These are phyloP conservation scores for Trachelus iudaicus DNA, from an alignment of 2,888 invertebrate species.

Conservation along the genomic window DNA sequence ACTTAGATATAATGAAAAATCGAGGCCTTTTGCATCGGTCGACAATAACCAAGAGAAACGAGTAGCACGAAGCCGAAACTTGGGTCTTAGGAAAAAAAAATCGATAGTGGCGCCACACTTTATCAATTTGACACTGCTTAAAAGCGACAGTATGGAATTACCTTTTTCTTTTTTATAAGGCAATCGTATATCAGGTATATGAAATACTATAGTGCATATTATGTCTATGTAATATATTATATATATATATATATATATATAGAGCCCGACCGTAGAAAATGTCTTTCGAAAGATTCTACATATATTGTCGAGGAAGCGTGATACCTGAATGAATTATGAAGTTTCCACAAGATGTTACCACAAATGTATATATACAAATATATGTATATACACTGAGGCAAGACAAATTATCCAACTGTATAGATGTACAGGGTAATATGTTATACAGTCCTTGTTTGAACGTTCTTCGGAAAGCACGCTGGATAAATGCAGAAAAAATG, in stretches of 20 bases:
- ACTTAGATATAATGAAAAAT: neutral
- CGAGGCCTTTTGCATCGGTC: neutral
- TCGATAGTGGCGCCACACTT: neutral
- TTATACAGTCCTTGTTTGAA: neutral
- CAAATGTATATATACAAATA: too few relatives aligned
- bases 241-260: too few relatives aligned
- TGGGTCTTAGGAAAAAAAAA: neutral
- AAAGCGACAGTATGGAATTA: neutral
- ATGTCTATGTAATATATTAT: too few relatives aligned
- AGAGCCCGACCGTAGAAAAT: too few relatives aligned
- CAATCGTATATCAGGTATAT: neutral
- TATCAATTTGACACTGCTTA: neutral
- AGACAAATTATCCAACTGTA: neutral
- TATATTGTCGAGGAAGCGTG: too few relatives aligned
- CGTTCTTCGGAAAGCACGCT: too few relatives aligned
- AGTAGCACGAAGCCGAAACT: neutral
- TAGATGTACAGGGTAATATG: neutral
- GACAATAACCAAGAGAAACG: neutral
- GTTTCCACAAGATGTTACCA: too few relatives aligned
- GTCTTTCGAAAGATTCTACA: too few relatives aligned
- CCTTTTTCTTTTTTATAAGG: neutral
- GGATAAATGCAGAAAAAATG: too few relatives aligned
- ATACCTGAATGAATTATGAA: too few relatives aligned
- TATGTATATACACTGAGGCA: too few relatives aligned
- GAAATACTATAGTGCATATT: neutral